phyloP scores from a whole-genome alignment of 2,113 vertebrate genomes.

The Papio anubis region DNA sequence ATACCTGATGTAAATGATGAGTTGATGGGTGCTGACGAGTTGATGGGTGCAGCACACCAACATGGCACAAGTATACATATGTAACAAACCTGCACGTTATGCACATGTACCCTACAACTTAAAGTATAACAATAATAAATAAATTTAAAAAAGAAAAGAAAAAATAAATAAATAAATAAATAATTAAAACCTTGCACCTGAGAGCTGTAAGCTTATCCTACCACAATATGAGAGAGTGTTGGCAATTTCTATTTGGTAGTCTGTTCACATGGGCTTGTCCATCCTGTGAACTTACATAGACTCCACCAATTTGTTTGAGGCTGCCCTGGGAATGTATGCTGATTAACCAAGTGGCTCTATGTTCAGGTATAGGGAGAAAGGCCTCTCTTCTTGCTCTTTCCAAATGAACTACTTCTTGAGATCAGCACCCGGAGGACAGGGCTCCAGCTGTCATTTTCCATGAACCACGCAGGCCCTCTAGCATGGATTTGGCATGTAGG shows the following conservation, averaged over 20 bases:
- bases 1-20: too few species aligned
- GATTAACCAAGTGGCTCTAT: background rate
- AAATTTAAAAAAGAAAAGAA: too few species aligned
- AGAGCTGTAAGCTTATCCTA: background rate
- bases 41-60: too few species aligned
- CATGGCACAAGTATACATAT: too few species aligned
- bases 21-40: too few species aligned
- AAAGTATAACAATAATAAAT: too few species aligned
- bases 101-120: too few species aligned
- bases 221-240: background rate
- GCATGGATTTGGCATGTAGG: background rate
- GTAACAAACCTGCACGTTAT: too few species aligned
- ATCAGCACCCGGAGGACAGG: background rate
- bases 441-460: background rate
- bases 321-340: background rate
- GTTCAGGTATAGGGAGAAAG: background rate
- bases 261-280: background rate
- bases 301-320: background rate
- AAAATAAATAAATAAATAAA: background rate
- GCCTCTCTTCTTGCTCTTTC: background rate
- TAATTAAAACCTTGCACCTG: background rate
- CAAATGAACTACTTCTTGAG: background rate
- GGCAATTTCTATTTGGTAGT: background rate
- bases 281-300: background rate
- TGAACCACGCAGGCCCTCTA: background rate